Percentiles rank a stretch among this genome's conserved stretches.
Evolutionary conservation across 2,888 invertebrate genomes (phyloP).

Genomic region (Muschampia plurimacula): DNA sequence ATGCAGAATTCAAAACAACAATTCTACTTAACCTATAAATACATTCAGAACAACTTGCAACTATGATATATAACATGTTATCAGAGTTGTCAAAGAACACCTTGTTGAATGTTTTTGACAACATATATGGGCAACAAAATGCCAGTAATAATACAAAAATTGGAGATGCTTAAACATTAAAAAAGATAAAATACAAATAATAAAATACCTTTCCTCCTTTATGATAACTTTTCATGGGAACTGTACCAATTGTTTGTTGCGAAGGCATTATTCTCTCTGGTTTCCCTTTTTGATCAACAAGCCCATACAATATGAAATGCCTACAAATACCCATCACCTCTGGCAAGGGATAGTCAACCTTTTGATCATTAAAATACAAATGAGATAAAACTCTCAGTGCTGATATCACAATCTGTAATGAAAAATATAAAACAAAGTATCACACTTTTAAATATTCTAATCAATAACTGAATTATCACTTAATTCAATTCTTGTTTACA

Average conservation of each 20-base stretch:
- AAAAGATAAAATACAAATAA: not conserved
- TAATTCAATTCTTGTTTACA: too few relatives aligned
- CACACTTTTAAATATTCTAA: not conserved
- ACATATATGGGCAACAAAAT: too few relatives aligned
- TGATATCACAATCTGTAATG: constrained; percentile 80
- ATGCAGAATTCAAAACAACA: too few relatives aligned
- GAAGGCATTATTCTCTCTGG: constrained; percentile 86
- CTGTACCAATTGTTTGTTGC: constrained; percentile 86
- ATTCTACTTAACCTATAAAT: too few relatives aligned
- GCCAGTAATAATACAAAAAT: too few relatives aligned
- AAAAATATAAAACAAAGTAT: not conserved
- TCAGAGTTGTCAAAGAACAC: too few relatives aligned
- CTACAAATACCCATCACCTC: constrained; percentile 86
- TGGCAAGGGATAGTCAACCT: constrained; percentile 64
- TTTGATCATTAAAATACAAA: constrained; percentile 70
- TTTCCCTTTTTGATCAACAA: constrained; percentile 65
- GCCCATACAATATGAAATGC: constrained; percentile 83
- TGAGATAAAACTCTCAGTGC: constrained; percentile 73
- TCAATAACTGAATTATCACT: too few relatives aligned
- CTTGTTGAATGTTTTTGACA: too few relatives aligned
- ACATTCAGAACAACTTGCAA: too few relatives aligned
- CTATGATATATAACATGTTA: too few relatives aligned
- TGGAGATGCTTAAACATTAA: not conserved
- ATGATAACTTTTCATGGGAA: constrained; percentile 70
- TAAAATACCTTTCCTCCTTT: constrained; percentile 86